Evolutionary conservation across 53 echinoderm and acorn worm species (phyloP), one percentile per base, ranked within the genome.

Genomic region (Holothuria scabra): DNA sequence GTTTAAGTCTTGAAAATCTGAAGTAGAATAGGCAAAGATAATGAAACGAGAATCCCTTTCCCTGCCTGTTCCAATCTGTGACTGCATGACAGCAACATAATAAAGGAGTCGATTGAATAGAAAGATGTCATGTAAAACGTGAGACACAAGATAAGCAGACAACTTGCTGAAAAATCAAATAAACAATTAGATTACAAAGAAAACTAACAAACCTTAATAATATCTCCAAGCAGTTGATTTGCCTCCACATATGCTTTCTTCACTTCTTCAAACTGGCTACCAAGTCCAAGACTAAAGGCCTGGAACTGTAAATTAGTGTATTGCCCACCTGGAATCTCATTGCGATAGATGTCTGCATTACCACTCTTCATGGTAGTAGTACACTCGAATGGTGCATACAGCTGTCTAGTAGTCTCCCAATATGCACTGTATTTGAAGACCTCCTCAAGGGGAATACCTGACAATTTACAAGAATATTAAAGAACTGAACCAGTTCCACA

Each of bases 221-320:
- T 67, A 41, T 97, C 97, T 25, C 97, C 97, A 3, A 97, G 91
- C 31, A 97, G 76, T 63, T 82, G 85, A 60, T 97, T 97, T 55
- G 97, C 97, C 58, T 94, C 90, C 9, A 93, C 97, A 76, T 97
- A 97, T 8, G 97, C 92, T 75, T 87, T 94, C 91, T 97, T 97
- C 32, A 97, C 89, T 46, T 97, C 92, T 59, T 89, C 91, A 87
- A 97, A 97, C 90, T 97, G 93, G n/a, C 88, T 86, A 2, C 97
- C 97, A 28, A 97, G 91, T 3, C 97, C 97, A 0, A 97, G 91
- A 83, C 94, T 97, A 87, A 94, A 97, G 0, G 97, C 92, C 72
- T 96, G 97, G 84, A 97, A 97, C 84, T 97, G 97, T 5, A 97
- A 89, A 30, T 97, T 97, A 60, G 97, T 96, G 87, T 97, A 97